A percentile compares a stretch with the other conserved stretches of the same genome.
phyloP scores from a whole-genome alignment of 2,797 vertebrate species.

The Leucoraja ocellata region DNA sequence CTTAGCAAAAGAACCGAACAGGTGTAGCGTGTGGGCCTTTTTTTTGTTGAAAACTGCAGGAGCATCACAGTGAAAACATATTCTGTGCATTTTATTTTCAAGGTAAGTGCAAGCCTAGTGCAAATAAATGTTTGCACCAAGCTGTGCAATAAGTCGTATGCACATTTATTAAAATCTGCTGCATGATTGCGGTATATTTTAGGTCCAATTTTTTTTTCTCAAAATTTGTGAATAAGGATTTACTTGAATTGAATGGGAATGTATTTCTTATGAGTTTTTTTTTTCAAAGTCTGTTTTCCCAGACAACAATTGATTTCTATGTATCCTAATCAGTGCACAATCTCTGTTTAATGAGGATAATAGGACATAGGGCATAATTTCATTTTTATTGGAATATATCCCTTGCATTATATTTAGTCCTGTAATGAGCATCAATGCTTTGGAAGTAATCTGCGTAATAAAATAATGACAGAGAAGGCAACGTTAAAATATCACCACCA shows the following conservation, averaged over 20 bases:
- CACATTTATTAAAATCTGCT: background rate
- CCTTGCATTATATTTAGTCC: background rate
- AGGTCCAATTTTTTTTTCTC: background rate
- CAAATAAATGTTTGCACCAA: background rate
- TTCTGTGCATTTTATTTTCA: slow-evolving; percentile 27
- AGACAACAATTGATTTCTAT: background rate
- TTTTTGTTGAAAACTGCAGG: slow-evolving; percentile 4
- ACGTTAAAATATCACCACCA: background rate
- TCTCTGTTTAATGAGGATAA: slow-evolving; percentile 14
- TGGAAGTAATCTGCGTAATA: background rate
- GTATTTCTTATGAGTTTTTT: background rate
- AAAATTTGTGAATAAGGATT: background rate
- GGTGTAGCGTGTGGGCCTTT: slow-evolving; percentile 40
- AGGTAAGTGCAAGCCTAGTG: slow-evolving; percentile 12
- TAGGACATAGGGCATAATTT: background rate
- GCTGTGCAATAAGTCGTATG: background rate
- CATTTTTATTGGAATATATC: background rate
- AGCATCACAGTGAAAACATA: slow-evolving; percentile 17
- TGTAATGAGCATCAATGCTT: background rate
- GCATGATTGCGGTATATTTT: background rate
- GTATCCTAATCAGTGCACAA: background rate
- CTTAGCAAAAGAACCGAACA: slow-evolving; percentile 46
- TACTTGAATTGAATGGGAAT: background rate
- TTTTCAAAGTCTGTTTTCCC: background rate
- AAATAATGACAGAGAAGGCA: background rate